Base-by-base conservation (phyloP, 2,888 invertebrate species). In the Pseudolycoriella hygida region DNA sequence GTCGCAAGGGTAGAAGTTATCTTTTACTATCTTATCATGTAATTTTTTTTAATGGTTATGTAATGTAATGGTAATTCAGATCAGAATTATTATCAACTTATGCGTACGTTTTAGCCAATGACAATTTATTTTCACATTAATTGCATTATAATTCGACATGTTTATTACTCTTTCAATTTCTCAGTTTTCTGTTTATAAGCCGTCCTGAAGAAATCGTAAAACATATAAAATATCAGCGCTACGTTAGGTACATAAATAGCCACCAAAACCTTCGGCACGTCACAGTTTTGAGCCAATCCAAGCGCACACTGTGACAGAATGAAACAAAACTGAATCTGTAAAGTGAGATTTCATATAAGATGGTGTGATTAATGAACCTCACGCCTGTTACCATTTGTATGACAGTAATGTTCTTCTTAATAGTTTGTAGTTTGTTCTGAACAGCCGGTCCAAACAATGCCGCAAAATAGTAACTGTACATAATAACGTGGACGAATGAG, bases 161-260 rank as follows among this genome's bases (percentile, higher is more conserved):
- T 25, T 25, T 6, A 25, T 25, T 25, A 6, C 25, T 8, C 15
- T 34, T 34, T 34, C 11, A 34, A 34, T 34, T 34, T 34, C 4
- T 17, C 62, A 59, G 17, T 3, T 42, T 42, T 42, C 8, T 34
- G 18, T 17, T 12, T 30, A 18, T 44, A 44, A 2, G 44, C 40
- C 17, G 17, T 44, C 12, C 19, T 25, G 18, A 39, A 44, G 18
- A 44, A 44, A 18, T 32, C 17, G 30, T 44, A 44, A 19, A 44
- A 44, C 39, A 44, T 40, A 18, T 45, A 45, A 25, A 34, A 45
- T 34, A 45, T 20, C 11, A 45, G 15, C 3, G n/a, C 18, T n/a
- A 45, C 45, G 34, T 42, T 45, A 18, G 41, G 45, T 25, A 42
- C 37, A 19, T 40, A 44, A n/a, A 44, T 18, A 14, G 31, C 39